These are phyloP conservation scores for Capreolus pygargus DNA, from an alignment of 2,113 vertebrate genomes.

Conservation along the genomic window DNA sequence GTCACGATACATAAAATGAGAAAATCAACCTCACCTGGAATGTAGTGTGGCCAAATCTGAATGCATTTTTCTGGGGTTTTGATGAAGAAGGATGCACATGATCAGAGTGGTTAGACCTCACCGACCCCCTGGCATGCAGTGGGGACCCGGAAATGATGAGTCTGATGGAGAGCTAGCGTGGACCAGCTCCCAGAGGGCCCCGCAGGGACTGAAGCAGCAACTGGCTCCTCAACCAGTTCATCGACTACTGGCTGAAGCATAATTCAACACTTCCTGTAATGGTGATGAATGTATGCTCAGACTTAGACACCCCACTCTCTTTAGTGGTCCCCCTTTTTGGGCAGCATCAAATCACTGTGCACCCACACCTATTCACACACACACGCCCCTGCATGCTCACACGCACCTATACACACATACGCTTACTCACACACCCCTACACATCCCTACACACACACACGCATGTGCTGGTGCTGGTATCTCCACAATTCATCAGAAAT, in stretches of 20 bases:
- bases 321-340: rapidly evolving
- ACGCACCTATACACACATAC: too few relatives aligned
- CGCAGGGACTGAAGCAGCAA: rapidly evolving
- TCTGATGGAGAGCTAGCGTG: rapidly evolving
- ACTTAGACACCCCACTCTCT: rapidly evolving
- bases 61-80: neutral
- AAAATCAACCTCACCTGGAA: neutral
- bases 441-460: neutral
- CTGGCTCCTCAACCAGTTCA: neutral
- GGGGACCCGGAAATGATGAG: too few relatives aligned
- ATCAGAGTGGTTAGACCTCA: neutral
- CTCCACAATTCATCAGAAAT: neutral
- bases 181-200: neutral
- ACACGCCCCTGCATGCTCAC: neutral
- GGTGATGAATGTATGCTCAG: rapidly evolving
- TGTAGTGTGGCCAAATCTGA: rapidly evolving
- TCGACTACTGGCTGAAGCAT: rapidly evolving
- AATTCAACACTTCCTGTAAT: neutral
- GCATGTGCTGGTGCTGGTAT: rapidly evolving
- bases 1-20: neutral
- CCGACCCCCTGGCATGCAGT: too few relatives aligned
- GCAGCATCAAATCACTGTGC: neutral
- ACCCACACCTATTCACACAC: neutral
- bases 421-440: neutral
- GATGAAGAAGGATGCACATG: too few relatives aligned